phyloP scores from a whole-genome alignment of 2,888 invertebrate species.

The Nesidiocoris tenuis region DNA sequence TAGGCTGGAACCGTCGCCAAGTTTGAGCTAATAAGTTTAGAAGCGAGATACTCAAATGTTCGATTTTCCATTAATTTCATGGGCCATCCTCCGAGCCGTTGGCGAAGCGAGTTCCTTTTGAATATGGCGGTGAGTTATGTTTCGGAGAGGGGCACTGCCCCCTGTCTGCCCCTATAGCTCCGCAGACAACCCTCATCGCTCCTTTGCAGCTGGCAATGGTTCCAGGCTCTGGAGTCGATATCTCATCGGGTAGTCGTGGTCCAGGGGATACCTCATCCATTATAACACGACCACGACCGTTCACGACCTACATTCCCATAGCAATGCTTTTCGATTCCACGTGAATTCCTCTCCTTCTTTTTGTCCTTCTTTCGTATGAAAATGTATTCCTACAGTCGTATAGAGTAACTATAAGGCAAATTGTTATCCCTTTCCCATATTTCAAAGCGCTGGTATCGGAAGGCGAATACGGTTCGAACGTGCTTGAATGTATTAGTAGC shows the following conservation, averaged over 20 bases:
- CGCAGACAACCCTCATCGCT: not conserved
- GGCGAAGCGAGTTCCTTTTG: slow-evolving; percentile 14
- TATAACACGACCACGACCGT: not conserved
- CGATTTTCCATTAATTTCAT: slow-evolving; percentile 35
- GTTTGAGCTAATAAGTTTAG: slow-evolving; percentile 29
- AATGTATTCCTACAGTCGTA: not conserved
- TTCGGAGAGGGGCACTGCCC: slow-evolving; percentile 8
- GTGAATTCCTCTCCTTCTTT: not conserved
- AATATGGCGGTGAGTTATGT: slow-evolving; percentile 36
- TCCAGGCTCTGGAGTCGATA: slow-evolving; percentile 36
- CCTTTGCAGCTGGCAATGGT: slow-evolving; percentile 25
- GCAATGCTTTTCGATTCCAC: not conserved
- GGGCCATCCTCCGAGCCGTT: slow-evolving; percentile 7
- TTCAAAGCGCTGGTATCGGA: not conserved
- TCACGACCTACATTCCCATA: not conserved
- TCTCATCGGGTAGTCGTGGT: slow-evolving; percentile 36
- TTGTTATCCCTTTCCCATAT: not conserved
- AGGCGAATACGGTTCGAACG: not conserved
- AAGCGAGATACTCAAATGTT: slow-evolving; percentile 35
- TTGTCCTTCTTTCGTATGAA: not conserved
- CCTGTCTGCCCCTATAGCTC: not conserved
- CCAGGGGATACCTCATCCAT: not conserved
- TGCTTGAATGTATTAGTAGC: too few species aligned
- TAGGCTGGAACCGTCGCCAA: slow-evolving; percentile 13
- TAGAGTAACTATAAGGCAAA: not conserved